A percentile compares a stretch with the other conserved stretches of the same genome.
These are phyloP conservation scores for Brevimyrus niger DNA, from an alignment of 2,113 vertebrate species.

Conservation along the genomic window DNA sequence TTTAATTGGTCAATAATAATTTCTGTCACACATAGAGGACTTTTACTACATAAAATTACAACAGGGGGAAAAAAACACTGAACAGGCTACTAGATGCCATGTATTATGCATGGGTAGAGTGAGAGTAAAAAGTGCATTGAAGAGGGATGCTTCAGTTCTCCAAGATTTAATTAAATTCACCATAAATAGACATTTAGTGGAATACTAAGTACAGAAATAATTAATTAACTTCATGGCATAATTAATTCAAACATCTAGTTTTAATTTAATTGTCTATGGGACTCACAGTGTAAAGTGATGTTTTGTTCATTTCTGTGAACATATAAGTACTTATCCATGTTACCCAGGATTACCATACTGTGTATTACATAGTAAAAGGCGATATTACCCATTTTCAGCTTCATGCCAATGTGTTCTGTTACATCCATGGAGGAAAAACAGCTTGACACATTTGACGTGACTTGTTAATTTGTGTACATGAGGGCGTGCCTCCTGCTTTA, in stretches of 20 bases:
- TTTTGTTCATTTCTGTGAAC: neutral
- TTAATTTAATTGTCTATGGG: neutral
- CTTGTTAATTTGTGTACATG: slow-evolving; percentile 43
- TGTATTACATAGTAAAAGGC: neutral
- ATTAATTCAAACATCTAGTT: slow-evolving; percentile 1
- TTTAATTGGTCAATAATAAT: slow-evolving; percentile 13
- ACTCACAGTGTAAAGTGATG: neutral
- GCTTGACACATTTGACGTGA: slow-evolving; percentile 22
- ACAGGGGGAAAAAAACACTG: neutral
- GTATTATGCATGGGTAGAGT: slow-evolving; percentile 9
- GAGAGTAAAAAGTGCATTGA: neutral
- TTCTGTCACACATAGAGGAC: slow-evolving; percentile 1
- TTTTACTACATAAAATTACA: neutral
- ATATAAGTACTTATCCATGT: neutral
- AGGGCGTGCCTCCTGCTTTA: slow-evolving; percentile 48
- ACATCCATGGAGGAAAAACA: slow-evolving; percentile 11
- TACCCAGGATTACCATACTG: neutral
- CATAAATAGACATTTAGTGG: slow-evolving; percentile 18
- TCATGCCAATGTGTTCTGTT: slow-evolving; percentile 9
- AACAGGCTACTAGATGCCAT: neutral
- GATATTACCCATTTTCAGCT: neutral
- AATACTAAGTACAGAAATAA: slow-evolving; percentile 12
- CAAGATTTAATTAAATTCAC: slow-evolving; percentile 15
- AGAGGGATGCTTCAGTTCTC: slow-evolving; percentile 13
- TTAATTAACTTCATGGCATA: slow-evolving; percentile 21